These are phyloP conservation scores for Panthera leo DNA, from an alignment of 2,113 vertebrate genomes.

Conservation along the genomic window DNA sequence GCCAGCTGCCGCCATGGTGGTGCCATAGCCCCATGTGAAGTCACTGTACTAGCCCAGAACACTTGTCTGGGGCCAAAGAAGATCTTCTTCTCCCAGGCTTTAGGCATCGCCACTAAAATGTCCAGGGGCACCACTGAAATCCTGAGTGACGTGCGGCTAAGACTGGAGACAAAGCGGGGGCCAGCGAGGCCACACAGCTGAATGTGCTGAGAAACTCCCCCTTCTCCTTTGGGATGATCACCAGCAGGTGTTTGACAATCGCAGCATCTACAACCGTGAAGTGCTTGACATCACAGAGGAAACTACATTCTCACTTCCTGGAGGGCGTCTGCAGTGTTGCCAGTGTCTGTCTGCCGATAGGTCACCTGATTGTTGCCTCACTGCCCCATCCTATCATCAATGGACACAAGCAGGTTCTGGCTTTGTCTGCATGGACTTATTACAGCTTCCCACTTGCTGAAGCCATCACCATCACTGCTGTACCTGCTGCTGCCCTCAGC, in stretches of 20 bases:
- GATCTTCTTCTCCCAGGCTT: background rate
- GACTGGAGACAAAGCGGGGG: background rate
- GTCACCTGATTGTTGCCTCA: background rate
- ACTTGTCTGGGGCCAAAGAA: background rate
- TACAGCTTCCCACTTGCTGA: background rate
- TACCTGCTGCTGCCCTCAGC: background rate
- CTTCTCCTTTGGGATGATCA: background rate
- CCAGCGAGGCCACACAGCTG: background rate
- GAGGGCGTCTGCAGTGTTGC: background rate
- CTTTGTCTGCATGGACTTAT: background rate
- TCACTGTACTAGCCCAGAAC: background rate
- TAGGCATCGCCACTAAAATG: background rate
- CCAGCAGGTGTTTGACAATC: background rate
- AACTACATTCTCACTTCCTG: background rate
- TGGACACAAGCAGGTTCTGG: background rate
- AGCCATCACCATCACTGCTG: background rate
- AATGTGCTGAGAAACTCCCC: background rate
- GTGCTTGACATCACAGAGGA: background rate
- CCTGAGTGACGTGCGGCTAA: background rate
- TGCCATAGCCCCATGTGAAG: background rate
- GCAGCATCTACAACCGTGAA: background rate
- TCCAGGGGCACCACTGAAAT: background rate
- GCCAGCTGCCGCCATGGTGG: rapidly evolving
- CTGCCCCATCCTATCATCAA: background rate
- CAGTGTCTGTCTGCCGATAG: background rate